Evolutionary conservation across 2,797 vertebrate genomes (phyloP), one percentile per base, ranked within the genome.

Genomic region (Silurus aristotelis): DNA sequence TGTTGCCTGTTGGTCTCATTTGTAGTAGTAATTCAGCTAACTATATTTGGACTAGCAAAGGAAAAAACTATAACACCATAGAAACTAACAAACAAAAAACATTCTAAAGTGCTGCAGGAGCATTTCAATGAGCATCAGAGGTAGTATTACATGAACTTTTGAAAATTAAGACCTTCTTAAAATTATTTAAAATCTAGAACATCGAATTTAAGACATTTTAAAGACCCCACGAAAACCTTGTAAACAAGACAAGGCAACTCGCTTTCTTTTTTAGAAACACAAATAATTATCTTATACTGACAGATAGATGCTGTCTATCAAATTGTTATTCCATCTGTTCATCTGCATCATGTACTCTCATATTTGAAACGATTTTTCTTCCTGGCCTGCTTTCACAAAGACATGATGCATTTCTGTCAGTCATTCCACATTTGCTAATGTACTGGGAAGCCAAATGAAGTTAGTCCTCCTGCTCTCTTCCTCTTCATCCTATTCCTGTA

Each of bases 201-300:
- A 31, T 31, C 31, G 31, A 38, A 38, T 38, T 38, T 5, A 38
- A 38, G 38, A 38, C 4, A 38, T 38, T 38, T 38, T 38, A 38
- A 38, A 38, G 38, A 38, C 38, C 38, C 38, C 38, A 38, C 38
- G 38, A 38, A 38, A 38, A 38, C 38, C 38, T 38, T 38, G 38
- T 38, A 38, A 38, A 38, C 38, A 38, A 1, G 10, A 46, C 38
- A 25, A 67, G 13, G 10, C 71, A 52, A 20, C 46, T 43, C 2
- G 61, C 20, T 56, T 43, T 85, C 9, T 77, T 77, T 64, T 48
- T 27, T 19, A 22, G 52, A 79, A 76, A 76, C 13, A n/a, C 12
- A 76, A 77, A 66, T 64, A 68, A 25, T 52, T 7, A 2, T 48
- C 17, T 71, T 68, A 22, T 75, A 52, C 19, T 27, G 17, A 63